Percentiles rank a stretch among this genome's conserved stretches.
Evolutionary conservation across 2,113 vertebrate species (phyloP).

Genomic region (Butorides virescens): DNA sequence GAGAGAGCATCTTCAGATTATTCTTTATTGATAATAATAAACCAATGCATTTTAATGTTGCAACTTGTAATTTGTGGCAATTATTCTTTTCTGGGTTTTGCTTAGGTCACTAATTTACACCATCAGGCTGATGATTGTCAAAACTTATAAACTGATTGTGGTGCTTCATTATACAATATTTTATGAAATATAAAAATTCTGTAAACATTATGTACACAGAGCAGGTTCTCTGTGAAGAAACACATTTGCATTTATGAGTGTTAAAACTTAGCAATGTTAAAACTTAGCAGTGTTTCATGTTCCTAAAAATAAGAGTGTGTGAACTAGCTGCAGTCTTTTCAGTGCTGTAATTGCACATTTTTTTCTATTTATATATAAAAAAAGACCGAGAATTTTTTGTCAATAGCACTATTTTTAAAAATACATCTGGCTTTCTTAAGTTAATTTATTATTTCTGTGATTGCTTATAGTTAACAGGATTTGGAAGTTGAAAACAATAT

Average conservation of each 20-base stretch:
- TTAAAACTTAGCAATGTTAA: neutral
- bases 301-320: constrained; percentile 17
- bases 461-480: neutral
- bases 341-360: neutral
- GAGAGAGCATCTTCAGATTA: neutral
- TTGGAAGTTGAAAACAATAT: neutral
- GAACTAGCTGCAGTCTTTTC: neutral
- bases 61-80: neutral
- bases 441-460: neutral
- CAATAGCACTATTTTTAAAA: neutral
- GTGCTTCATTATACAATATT: constrained; percentile 15
- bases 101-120: constrained; percentile 13
- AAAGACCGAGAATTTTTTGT: neutral
- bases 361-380: neutral
- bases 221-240: neutral
- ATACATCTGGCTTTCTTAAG: neutral
- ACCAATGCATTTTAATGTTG: neutral
- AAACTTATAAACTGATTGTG: neutral
- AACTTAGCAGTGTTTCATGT: neutral
- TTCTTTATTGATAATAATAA: neutral
- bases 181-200: neutral
- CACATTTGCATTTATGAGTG: constrained; percentile 4
- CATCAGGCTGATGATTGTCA: neutral
- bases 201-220: neutral
- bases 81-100: neutral